Evolutionary conservation across 1,140 invertebrate species (phyloP), one percentile per base, ranked within the genome.

Genomic region (Battus philenor): DNA sequence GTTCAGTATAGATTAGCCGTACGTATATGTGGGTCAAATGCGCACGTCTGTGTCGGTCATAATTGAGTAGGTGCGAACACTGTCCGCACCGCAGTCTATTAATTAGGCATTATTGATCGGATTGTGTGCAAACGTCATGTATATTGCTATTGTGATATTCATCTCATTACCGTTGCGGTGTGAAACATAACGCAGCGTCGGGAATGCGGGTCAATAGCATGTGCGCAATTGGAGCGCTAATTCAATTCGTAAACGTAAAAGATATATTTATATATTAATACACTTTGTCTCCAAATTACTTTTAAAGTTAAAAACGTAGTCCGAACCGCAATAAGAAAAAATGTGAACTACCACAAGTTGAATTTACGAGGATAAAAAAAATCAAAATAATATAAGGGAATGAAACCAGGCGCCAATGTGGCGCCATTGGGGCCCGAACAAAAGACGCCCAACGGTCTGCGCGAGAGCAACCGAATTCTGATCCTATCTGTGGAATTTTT

Each of bases 51-150:
- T 17, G 13, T 41, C 38, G 26, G 12, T 1, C 24, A 41, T 41
- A 41, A 41, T 41, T 41, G 38, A 34, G 39, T 41, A 39, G 33
- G 48, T 50, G 50, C 51, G 50, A 54, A 47, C 59, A 44, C 38
- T 33, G 47, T 45, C 41, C 59, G 32, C 31, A 52, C 43, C 44
- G 59, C 45, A 59, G 59, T 54, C 56, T 56, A 63, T 56, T 77
- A 77, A 81, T 77, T 77, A 65, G 76, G 45, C 63, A 64, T 62
- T 80, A 82, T 80, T 73, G 74, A 83, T 77, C 76, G 63, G 52
- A 61, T 59, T 61, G 64, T 53, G 50, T 51, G 56, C 61, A 60
- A 64, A 54, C 49, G 52, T 61, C 58, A 51, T 64, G 65, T 71
- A 56, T 68, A 65, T 65, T 50, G 50, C 54, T 54, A 54, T 64